Evolutionary conservation across 2,113 vertebrate genomes (phyloP).

Genomic region (Podarcis raffonei): DNA sequence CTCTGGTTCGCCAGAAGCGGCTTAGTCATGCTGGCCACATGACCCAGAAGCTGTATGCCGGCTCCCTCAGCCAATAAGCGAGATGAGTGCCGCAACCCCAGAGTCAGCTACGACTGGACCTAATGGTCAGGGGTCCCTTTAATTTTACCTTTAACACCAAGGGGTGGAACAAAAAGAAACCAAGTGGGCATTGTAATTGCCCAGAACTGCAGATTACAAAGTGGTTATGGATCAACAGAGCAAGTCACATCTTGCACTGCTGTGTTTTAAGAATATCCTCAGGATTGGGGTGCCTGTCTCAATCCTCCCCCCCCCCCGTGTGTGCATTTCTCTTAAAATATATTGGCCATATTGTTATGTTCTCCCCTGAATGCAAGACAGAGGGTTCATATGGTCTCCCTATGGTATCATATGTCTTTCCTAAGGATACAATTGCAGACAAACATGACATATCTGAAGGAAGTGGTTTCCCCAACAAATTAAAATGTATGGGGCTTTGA

Average conservation of each 20-base stretch:
- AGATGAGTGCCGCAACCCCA: too few relatives aligned
- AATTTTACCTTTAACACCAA: not conserved
- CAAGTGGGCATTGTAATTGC: not conserved
- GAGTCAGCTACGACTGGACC: too few relatives aligned
- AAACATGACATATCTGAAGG: constrained; percentile 27
- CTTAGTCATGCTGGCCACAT: too few relatives aligned
- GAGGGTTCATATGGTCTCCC: not conserved
- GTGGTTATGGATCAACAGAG: not conserved
- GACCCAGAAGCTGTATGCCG: too few relatives aligned
- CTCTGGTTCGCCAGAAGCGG: too few relatives aligned
- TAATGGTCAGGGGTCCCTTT: too few relatives aligned
- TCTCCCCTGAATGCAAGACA: not conserved
- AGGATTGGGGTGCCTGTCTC: not conserved
- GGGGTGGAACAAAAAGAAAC: not conserved
- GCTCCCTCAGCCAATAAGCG: too few relatives aligned
- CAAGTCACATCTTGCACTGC: not conserved
- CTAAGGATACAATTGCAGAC: constrained; percentile 38
- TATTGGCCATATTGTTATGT: not conserved
- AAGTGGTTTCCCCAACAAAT: constrained; percentile 45
- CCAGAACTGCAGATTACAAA: not conserved
- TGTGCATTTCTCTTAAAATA: not conserved
- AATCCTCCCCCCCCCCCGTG: not conserved
- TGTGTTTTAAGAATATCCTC: not conserved
- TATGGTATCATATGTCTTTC: constrained; percentile 34
- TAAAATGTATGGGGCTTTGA: constrained; percentile 24